phyloP scores from a whole-genome alignment of 2,113 vertebrate genomes.

The Polypterus senegalus region DNA sequence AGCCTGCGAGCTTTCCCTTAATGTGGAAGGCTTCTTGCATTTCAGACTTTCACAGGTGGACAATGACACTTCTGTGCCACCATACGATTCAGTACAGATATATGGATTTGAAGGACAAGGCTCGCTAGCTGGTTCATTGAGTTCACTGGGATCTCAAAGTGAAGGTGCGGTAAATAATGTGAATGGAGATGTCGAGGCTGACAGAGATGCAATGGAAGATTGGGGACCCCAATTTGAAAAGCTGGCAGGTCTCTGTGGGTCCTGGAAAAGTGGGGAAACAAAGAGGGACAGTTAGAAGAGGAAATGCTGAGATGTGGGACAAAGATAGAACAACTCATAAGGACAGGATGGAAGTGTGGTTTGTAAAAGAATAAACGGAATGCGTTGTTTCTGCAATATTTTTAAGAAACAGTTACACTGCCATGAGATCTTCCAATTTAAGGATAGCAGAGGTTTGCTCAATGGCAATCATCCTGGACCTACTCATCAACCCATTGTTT shows the following conservation, averaged over 20 bases:
- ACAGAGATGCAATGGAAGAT: constrained; percentile 41
- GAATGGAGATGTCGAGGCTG: constrained; percentile 15
- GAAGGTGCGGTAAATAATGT: constrained; percentile 16
- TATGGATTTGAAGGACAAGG: constrained; percentile 74
- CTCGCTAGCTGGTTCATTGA: constrained; percentile 72
- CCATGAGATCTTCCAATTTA: too few relatives aligned
- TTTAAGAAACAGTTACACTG: too few relatives aligned
- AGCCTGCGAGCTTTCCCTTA: constrained; percentile 48
- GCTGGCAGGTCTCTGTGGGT: constrained; percentile 68
- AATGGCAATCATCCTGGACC: too few relatives aligned
- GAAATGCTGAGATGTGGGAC: constrained; percentile 23
- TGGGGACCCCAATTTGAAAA: constrained; percentile 75
- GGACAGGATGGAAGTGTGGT: too few relatives aligned
- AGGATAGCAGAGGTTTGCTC: too few relatives aligned
- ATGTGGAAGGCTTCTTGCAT: constrained; percentile 65
- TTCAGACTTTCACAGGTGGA: constrained; percentile 70
- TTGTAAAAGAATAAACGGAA: too few relatives aligned
- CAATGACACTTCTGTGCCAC: constrained; percentile 68
- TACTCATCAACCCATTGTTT: too few relatives aligned
- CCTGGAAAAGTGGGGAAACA: constrained; percentile 43
- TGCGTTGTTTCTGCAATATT: too few relatives aligned
- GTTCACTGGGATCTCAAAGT: constrained; percentile 64
- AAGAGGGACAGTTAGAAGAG: constrained; percentile 44
- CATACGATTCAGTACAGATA: constrained; percentile 79
- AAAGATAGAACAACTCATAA: too few relatives aligned